Base-by-base conservation (phyloP, 1,140 invertebrate genomes). In the Zaprionus camerounensis region DNA sequence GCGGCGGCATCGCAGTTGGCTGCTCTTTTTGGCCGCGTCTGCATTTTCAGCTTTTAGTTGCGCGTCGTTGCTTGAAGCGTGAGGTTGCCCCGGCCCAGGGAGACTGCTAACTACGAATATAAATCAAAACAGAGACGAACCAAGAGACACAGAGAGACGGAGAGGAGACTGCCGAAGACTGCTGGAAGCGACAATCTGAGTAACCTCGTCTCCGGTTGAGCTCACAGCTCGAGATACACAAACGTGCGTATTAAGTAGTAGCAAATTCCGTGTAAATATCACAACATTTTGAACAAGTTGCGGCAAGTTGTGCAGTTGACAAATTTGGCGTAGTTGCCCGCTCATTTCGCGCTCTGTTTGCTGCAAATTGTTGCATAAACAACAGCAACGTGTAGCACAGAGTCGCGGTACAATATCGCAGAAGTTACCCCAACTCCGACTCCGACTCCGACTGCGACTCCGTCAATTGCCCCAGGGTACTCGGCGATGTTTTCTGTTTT, bases 271-370 rank as follows among this genome's bases (percentile, higher is more conserved):
- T 72, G 63, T 76, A 62, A 72, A 66, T 67, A 53, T 41, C 28
- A 49, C 66, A 61, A 38, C 53, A 70, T 56, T 44, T 75, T 68
- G 70, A 87, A 56, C 72, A 82, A 86, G 80, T 83, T 85, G 82
- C 70, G 57, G 22, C 38, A n/a, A 65, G 69, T 69, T 61, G 69
- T 71, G 66, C 58, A 77, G 82, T 88, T 87, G 81, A 88, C 84
- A 88, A 88, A 76, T 84, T 79, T 81, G 69, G 77, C 70, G 80
- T 80, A 56, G 80, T 79, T 87, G 82, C 72, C 69, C 69, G 74
- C 74, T 71, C 65, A 88, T 87, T 87, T 87, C 84, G 84, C 85
- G 84, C 84, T 88, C 84, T 88, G 84, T 88, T 88, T 88, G 81
- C 75, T 36, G 24, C 78, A 84, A 88, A 88, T 88, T 81, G 84